Percentiles rank a stretch among this genome's conserved stretches.
Evolutionary conservation across 2,888 invertebrate genomes (phyloP).

Genomic region (Hemaris fuciformis): DNA sequence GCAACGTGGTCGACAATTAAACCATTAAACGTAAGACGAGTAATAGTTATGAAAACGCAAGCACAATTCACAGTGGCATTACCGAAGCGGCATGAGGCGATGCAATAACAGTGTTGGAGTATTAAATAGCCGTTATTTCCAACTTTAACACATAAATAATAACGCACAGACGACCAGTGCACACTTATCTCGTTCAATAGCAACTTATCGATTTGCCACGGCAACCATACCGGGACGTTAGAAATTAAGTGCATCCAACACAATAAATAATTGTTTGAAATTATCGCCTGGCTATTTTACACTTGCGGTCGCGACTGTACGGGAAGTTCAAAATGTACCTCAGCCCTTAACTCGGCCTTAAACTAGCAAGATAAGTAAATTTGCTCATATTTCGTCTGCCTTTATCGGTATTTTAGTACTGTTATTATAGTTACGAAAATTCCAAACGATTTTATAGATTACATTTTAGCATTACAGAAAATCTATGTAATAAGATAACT

Average conservation of each 20-base stretch:
- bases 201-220: conserved; percentile 41
- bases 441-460: not conserved
- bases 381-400: conserved; percentile 23
- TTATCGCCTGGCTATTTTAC: conserved; percentile 34
- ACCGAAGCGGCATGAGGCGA: not conserved
- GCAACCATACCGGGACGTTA: conserved; percentile 31
- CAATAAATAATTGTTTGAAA: conserved; percentile 53
- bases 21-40: not conserved
- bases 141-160: conserved; percentile 41
- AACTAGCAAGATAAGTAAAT: conserved; percentile 18
- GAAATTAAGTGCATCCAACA: conserved; percentile 44
- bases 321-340: conserved; percentile 11
- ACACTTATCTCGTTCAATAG: conserved; percentile 30
- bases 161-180: conserved; percentile 21
- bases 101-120: conserved; percentile 11
- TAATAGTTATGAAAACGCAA: not conserved
- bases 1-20: conserved; percentile 4
- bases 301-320: conserved; percentile 5
- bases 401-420: conserved; percentile 13
- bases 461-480: too few species aligned
- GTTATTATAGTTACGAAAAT: conserved; percentile 9
- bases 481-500: too few species aligned
- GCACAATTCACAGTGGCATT: not conserved
- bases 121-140: conserved; percentile 39
- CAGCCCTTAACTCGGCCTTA: conserved; percentile 4